Evolutionary conservation across 2,888 invertebrate genomes (phyloP).

Genomic region (Tiliacea citrago): DNA sequence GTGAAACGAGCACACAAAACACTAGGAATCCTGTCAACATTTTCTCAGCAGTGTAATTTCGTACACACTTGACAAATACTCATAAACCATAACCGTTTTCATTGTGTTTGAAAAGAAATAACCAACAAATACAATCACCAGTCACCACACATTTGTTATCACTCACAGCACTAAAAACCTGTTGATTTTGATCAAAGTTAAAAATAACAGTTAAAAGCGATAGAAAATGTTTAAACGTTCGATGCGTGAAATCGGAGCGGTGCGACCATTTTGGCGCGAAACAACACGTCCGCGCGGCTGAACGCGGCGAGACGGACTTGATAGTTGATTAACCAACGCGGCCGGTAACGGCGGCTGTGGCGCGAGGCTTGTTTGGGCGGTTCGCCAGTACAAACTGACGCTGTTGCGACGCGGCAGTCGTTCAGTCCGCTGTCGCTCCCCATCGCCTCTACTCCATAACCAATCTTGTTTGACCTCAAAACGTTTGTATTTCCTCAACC

Average conservation of each 20-base stretch:
- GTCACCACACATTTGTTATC: conserved; percentile 74
- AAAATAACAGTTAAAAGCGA: conserved; percentile 75
- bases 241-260: conserved; percentile 70
- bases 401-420: conserved; percentile 69
- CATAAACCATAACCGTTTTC: conserved; percentile 83
- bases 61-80: conserved; percentile 79
- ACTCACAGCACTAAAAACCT: conserved; percentile 77
- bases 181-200: conserved; percentile 74
- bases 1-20: conserved; percentile 78
- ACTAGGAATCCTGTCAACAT: conserved; percentile 86
- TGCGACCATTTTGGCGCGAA: conserved; percentile 78
- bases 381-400: conserved; percentile 48
- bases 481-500: conserved; percentile 28
- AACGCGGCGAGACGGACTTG: conserved; percentile 77
- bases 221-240: conserved; percentile 60
- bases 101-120: conserved; percentile 79
- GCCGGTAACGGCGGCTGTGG: conserved; percentile 51
- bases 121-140: conserved; percentile 72
- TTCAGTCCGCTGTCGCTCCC: conserved; percentile 36
- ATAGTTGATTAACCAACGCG: conserved; percentile 52
- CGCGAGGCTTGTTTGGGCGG: conserved; percentile 64
- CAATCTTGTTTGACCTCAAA: conserved; percentile 48
- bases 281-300: conserved; percentile 72
- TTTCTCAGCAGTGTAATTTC: conserved; percentile 80
- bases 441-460: conserved; percentile 27